Evolutionary conservation across 2,797 vertebrate species (phyloP), one percentile per base, ranked within the genome.

Genomic region (Rallus crepitans): DNA sequence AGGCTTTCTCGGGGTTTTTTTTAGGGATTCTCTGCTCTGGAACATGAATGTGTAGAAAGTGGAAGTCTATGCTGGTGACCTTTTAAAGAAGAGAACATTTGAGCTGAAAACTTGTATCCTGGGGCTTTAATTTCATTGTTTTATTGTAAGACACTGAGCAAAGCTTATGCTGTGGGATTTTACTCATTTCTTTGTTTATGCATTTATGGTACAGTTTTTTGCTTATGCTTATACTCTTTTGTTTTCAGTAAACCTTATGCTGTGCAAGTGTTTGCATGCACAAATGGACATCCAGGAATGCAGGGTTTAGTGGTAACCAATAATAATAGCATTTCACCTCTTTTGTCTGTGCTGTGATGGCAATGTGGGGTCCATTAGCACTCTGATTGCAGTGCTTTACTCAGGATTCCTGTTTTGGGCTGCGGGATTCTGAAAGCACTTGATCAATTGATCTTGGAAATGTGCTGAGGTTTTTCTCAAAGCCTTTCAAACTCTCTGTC

Each of bases 361-460:
- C 68, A 86, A 31, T 7, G 2, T 39, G n/a, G 83, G 64, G 93
- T 94, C 57, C 77, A 81, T 93, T 85, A 92, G 65, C 57, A 15
- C 71, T 84, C 70, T 69, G 69, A 71, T 24, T 94, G 82, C 47
- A 68, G 71, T 39, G 63, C 45, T 93, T 39, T 70, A 91, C 70
- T 90, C 57, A 64, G 61, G 65, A 88, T 60, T 56, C 61, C 81
- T 82, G 53, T 0, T 2, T 84, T 86, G 91, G 86, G 75, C 61
- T 76, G 40, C 64, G 89, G 88, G 57, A 72, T 64, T 75, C 82
- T 89, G 84, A 93, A 95, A 84, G 42, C 78, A 65, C 66, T 93
- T 93, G 73, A 86, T 96, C 80, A 82, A 52, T 78, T 82, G 53
- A 68, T 90, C 53, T 70, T 66, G 65, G 68, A 79, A 90, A 70